Conservation (phyloP, 2,888 invertebrate genomes). For the Tachina fera region DNA sequence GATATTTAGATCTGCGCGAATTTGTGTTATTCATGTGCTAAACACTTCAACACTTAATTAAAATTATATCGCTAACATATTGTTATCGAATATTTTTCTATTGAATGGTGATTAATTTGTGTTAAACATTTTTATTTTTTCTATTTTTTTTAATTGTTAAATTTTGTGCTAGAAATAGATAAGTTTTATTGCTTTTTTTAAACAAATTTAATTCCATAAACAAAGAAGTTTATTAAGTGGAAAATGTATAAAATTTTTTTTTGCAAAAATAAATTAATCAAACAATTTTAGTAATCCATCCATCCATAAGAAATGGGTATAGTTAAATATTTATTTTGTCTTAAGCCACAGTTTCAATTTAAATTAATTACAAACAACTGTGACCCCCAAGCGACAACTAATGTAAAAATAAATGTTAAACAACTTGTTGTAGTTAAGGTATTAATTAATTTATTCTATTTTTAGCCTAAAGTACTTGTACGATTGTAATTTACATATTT, state of each 20-base stretch:
- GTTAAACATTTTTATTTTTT: neutral
- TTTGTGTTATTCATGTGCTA: neutral
- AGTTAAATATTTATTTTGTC: too few relatives aligned
- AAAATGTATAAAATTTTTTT: neutral
- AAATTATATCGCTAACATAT: neutral
- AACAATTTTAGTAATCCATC: too few relatives aligned
- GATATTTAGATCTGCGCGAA: neutral
- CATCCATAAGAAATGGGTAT: too few relatives aligned
- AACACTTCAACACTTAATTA: conserved; percentile 34
- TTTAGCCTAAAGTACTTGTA: too few relatives aligned
- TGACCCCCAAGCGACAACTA: too few relatives aligned
- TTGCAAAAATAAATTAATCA: neutral
- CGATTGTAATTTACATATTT: too few relatives aligned
- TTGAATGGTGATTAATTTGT: neutral
- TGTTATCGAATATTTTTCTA: neutral
- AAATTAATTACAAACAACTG: too few relatives aligned
- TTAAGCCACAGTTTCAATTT: too few relatives aligned
- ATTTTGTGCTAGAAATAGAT: neutral
- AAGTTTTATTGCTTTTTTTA: neutral
- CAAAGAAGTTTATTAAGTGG: neutral
- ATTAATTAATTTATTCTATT: too few relatives aligned
- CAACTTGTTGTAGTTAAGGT: too few relatives aligned
- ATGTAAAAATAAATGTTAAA: too few relatives aligned
- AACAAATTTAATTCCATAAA: neutral
- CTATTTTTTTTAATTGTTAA: too few relatives aligned